Evolutionary conservation across 2,888 invertebrate species (phyloP), one percentile per base, ranked within the genome.

Genomic region (Mythimna pallens): DNA sequence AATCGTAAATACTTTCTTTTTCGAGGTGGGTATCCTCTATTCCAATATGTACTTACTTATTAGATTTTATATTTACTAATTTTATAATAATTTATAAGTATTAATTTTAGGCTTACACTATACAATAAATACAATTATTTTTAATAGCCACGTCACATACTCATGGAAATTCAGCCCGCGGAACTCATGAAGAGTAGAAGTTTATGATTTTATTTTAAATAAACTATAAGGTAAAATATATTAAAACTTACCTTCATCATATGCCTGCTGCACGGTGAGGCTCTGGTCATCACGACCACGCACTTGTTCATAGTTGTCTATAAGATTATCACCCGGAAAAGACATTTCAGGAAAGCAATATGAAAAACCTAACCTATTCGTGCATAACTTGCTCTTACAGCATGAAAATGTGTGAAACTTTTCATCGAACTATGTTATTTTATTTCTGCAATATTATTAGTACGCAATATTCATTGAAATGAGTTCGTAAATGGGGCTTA

Each of bases 191-290:
- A 25, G 20, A 52, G 9, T 20, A 17, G 7, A n/a, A 43, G 14
- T n/a, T 30, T 5, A 66, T 3, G 6, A 25, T n/a, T 71, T 67
- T 50, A 22, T 22, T 71, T 65, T 54, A 2, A 52, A 43, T 54
- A 57, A 61, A 59, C 55, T 59, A 30, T 36, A 52, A 57, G 12
- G 30, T 14, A 47, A 69, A 34, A 65, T 61, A 22, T 72, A 63
- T 77, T 12, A 80, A 76, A 73, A 65, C 93, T 92, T 83, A 95
- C 95, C 95, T 83, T 94, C 88, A 70, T 91, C 87, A 77, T 90
- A 95, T 0, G 95, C 94, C 81, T 94, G 90, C 34, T 89, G 89
- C 63, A 94, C 87, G 6, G 93, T 90, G 43, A 85, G 85, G 34
- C 84, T 85, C 59, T 86, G 86, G 34, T 84, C 82, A n/a, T 83